phyloP scores from a whole-genome alignment of 2,797 vertebrate genomes.

The Megalops cyprinoides region DNA sequence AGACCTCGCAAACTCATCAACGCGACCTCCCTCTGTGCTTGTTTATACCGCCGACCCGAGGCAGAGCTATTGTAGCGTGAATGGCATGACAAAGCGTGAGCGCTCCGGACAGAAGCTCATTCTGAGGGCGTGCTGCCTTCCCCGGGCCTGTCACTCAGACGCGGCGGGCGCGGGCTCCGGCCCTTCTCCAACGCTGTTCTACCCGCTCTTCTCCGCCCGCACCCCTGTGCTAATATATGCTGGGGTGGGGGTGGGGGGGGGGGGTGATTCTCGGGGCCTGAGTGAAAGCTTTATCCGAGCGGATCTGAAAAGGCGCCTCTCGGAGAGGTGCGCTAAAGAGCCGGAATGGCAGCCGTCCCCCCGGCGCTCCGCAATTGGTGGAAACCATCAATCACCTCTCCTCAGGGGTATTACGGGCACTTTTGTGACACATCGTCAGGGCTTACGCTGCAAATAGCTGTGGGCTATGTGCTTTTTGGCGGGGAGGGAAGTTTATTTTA shows the following conservation, averaged over 20 bases:
- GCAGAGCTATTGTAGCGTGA: neutral
- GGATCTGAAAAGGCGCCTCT: neutral
- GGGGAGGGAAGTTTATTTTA: no score
- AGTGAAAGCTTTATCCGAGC: no score
- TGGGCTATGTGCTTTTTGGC: constrained; percentile 7
- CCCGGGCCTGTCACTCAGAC: neutral
- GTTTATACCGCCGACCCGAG: constrained; percentile 12
- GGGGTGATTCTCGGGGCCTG: neutral
- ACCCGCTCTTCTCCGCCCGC: neutral
- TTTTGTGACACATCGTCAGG: neutral
- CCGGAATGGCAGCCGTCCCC: neutral
- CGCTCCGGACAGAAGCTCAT: neutral
- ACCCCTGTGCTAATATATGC: neutral
- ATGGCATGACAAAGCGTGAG: neutral
- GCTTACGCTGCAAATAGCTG: neutral
- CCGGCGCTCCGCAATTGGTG: neutral
- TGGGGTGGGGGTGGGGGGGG: neutral
- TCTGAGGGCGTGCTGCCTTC: neutral
- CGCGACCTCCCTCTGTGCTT: neutral
- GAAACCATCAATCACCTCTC: neutral
- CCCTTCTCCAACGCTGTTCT: neutral
- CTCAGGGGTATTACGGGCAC: neutral
- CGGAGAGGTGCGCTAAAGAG: constrained; percentile 9
- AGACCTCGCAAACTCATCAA: constrained; percentile 11
- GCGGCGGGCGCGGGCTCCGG: neutral